Conservation (phyloP, 2,113 vertebrate species). For the Pycnonotus jocosus region DNA sequence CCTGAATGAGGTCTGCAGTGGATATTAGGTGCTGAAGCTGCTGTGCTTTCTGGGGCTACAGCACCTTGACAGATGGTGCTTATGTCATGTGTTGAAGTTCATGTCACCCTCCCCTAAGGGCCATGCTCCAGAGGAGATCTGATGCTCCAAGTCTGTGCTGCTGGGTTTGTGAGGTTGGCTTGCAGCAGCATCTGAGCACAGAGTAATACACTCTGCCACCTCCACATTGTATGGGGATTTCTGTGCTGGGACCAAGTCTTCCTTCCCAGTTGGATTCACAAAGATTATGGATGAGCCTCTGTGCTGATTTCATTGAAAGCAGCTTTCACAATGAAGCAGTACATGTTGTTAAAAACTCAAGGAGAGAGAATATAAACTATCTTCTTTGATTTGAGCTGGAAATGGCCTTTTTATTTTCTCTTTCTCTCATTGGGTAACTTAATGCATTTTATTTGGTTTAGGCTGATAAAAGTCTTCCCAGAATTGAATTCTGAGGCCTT, state of each 20-base stretch:
- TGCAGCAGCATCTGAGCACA: background rate
- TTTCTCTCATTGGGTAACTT: background rate
- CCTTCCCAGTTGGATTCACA: background rate
- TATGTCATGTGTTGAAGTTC: background rate
- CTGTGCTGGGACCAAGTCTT: background rate
- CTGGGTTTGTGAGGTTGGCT: background rate
- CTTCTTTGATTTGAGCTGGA: background rate
- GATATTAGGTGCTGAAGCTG: background rate
- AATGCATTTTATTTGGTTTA: background rate
- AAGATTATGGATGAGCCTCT: background rate
- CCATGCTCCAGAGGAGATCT: background rate
- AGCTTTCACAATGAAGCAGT: background rate
- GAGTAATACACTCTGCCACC: background rate
- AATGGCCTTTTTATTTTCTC: background rate
- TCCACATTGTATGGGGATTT: background rate
- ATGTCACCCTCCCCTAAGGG: background rate
- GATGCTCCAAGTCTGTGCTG: background rate
- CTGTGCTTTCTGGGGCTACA: background rate
- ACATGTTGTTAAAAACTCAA: background rate
- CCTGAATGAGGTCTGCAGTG: background rate
- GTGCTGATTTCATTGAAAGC: background rate
- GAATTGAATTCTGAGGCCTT: background rate
- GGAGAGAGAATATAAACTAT: background rate
- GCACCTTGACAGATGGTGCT: background rate
- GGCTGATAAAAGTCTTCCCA: background rate